Base-by-base conservation (phyloP, 2,797 vertebrate genomes). In the Rhabdomys pumilio region DNA sequence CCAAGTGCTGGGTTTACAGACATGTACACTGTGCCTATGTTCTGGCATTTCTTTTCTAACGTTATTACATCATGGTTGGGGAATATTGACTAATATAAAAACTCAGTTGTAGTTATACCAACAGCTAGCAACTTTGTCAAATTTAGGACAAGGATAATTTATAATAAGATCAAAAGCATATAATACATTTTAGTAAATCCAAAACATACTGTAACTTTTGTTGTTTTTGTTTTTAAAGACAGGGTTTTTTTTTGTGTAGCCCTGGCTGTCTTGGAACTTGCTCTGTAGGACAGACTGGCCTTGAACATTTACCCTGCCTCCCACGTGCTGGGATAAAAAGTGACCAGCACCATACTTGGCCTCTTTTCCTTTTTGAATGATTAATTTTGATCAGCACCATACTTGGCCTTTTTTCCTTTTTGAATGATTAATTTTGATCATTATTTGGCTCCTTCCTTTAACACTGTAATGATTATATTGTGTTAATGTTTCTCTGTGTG, bases 31-130 rank as follows among this genome's bases (percentile, higher is more conserved):
- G 20, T 53, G 20, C 11, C 31, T 22, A n/a, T 94, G 38, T 85
- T 69, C 19, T 81, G 63, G 80, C 59, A 85, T 97, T 96, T 92
- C 82, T n/a, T 95, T 95, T 95, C 41, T 94, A 67, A 91, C 85
- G 89, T 69, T 82, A 47, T 67, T 96, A 79, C 15, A 76, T 89
- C 92, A 82, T 91, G 85, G 19, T 89, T 94, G 89, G 83, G 77
- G 67, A 81, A 77, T 19, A 57, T 67, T 83, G 57, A 61, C n/a
- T 95, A 86, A 82, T 89, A 77, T 65, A 6, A 96, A 81, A 97
- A 89, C 92, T 94, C 31, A 94, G 31, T 63, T 88, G 38, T 81
- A 80, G 53, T 91, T 83, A 31, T 31, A 83, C 59, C 81, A 63
- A 29, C 12, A 41, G 26, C 57, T 61, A 29, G 59, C 81, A 83